These are phyloP conservation scores for Caenorhabditis remanei DNA, from an alignment of 1,140 invertebrate species.

Conservation along the genomic window DNA sequence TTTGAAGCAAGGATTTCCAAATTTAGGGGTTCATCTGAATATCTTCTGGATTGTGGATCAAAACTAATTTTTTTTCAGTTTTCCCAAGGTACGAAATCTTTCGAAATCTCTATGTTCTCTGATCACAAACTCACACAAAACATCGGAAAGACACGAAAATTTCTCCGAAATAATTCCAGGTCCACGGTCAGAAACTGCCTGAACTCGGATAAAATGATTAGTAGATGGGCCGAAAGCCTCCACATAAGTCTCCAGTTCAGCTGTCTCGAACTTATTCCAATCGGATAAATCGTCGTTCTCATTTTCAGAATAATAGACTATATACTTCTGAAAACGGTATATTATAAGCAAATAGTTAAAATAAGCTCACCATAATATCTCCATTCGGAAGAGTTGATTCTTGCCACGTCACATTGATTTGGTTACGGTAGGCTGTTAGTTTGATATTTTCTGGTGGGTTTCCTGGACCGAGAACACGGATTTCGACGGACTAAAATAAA, in stretches of 20 bases:
- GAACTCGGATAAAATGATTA: conserved; percentile 44
- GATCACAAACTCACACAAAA: conserved; percentile 38
- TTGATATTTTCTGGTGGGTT: conserved; percentile 34
- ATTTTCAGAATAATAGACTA: conserved; percentile 37
- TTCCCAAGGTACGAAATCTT: too few relatives aligned
- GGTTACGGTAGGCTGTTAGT: conserved; percentile 20
- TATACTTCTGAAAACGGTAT: conserved; percentile 25
- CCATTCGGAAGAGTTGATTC: conserved; percentile 52
- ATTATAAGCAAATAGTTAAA: not conserved
- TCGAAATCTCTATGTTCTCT: too few relatives aligned
- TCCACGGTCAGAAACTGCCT: conserved; percentile 33
- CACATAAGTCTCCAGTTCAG: conserved; percentile 23
- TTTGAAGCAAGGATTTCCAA: conserved; percentile 26
- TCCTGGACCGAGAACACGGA: conserved; percentile 24
- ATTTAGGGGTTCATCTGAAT: conserved; percentile 41
- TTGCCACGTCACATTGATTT: conserved; percentile 50
- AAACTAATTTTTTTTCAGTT: too few relatives aligned
- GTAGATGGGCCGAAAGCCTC: not conserved
- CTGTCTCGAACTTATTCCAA: conserved; percentile 52
- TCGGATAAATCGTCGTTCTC: conserved; percentile 49
- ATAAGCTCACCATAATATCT: conserved; percentile 22
- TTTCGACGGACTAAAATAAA: conserved; percentile 6
- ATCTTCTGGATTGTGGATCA: not conserved
- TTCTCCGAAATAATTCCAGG: conserved; percentile 36
- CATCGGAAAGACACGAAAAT: conserved; percentile 2